phyloP scores from a whole-genome alignment of 2,113 vertebrate genomes.

The Oriolus oriolus region DNA sequence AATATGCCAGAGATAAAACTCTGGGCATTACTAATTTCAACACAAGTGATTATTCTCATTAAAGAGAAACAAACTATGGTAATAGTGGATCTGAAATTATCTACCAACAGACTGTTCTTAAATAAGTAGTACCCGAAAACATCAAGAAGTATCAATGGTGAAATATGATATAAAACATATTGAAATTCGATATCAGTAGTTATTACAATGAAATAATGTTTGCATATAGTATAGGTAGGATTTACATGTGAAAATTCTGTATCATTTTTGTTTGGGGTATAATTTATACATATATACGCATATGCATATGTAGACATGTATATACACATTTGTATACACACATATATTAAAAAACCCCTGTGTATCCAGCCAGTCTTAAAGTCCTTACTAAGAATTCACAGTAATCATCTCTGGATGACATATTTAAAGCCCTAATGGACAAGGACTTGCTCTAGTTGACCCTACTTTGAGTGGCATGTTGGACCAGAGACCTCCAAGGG shows the following conservation, averaged over 20 bases:
- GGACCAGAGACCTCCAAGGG: background rate
- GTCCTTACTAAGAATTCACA: background rate
- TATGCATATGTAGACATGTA: rapidly evolving
- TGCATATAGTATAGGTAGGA: background rate
- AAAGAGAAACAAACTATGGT: background rate
- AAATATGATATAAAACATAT: background rate
- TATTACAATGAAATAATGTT: background rate
- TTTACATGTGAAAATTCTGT: background rate
- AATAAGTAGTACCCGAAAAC: background rate
- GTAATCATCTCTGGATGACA: background rate
- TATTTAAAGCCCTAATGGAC: background rate
- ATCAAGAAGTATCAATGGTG: background rate
- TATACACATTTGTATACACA: too few relatives aligned
- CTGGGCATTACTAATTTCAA: background rate
- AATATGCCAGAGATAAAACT: background rate
- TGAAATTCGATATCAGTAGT: background rate
- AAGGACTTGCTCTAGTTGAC: background rate
- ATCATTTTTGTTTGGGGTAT: background rate
- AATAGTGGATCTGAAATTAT: background rate
- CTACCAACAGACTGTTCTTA: background rate
- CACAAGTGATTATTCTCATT: background rate
- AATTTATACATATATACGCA: background rate
- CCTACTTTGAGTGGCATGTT: background rate
- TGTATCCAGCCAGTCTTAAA: background rate
- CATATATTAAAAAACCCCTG: background rate